Conservation (phyloP, 2,113 vertebrate genomes). For the Bostrychus sinensis region DNA sequence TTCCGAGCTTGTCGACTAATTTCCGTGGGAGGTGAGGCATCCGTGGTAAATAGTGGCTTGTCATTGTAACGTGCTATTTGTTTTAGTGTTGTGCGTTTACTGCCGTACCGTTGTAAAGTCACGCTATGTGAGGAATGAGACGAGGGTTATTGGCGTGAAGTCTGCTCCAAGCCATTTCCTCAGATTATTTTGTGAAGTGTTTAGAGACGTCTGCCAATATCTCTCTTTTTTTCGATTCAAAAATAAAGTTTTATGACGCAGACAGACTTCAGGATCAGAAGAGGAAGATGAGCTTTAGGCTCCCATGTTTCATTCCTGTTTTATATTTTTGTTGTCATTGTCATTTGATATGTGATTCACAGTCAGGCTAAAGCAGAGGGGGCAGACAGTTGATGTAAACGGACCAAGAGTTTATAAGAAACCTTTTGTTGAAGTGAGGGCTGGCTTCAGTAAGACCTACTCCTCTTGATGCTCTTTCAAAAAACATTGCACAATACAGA, state of each 20-base stretch:
- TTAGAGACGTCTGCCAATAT: not conserved
- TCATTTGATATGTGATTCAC: not conserved
- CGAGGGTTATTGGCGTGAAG: not conserved
- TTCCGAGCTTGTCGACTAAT: constrained; percentile 45
- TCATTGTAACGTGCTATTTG: constrained; percentile 33
- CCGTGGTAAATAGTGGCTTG: constrained; percentile 37
- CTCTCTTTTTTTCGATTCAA: not conserved
- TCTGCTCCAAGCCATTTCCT: constrained; percentile 10
- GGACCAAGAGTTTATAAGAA: too few relatives aligned
- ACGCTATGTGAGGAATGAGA: constrained; percentile 21
- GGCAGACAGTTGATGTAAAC: not conserved
- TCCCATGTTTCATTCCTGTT: not conserved
- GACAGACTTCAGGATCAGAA: not conserved
- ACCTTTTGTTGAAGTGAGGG: too few relatives aligned
- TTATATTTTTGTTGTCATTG: not conserved
- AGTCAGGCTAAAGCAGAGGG: not conserved
- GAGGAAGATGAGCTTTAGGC: too few relatives aligned
- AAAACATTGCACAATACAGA: too few relatives aligned
- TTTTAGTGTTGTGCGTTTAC: constrained; percentile 31
- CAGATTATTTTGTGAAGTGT: constrained; percentile 14
- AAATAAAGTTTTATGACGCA: not conserved
- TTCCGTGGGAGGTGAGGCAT: constrained; percentile 15
- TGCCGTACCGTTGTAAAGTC: constrained; percentile 25
- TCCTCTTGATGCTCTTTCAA: not conserved
- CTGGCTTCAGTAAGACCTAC: too few relatives aligned